Percentiles rank a stretch among this genome's conserved stretches.
phyloP scores from a whole-genome alignment of 2,113 vertebrate species.

The Hippotragus niger region DNA sequence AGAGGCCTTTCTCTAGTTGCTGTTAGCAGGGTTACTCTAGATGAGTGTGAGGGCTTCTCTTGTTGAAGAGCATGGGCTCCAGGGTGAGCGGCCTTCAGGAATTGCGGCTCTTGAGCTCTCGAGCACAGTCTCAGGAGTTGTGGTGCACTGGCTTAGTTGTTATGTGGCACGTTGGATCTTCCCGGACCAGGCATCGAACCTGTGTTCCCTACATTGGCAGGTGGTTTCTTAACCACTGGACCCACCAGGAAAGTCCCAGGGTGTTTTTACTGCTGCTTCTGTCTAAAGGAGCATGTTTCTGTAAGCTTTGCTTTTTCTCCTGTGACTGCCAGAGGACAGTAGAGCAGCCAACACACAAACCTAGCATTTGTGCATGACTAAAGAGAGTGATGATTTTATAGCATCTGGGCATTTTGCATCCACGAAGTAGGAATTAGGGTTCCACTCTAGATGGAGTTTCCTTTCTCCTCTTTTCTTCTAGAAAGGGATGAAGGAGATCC shows the following conservation, averaged over 20 bases:
- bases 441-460: neutral
- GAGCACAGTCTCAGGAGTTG: neutral
- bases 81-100: neutral
- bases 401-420: neutral
- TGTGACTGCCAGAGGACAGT: neutral
- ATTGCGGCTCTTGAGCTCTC: neutral
- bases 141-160: neutral
- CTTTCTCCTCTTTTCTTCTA: neutral
- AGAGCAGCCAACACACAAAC: neutral
- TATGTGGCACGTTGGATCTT: neutral
- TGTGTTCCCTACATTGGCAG: neutral
- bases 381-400: neutral
- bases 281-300: neutral
- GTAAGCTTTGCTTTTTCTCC: neutral
- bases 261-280: neutral
- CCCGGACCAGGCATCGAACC: neutral
- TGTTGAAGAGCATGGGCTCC: neutral
- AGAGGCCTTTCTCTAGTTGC: neutral
- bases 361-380: neutral
- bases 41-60: neutral
- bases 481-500: neutral
- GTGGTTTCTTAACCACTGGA: neutral
- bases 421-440: neutral
- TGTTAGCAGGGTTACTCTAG: neutral
- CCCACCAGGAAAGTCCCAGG: neutral